These are phyloP conservation scores for Helobdella robusta DNA, from an alignment of 2,888 invertebrate genomes.

Conservation along the genomic window DNA sequence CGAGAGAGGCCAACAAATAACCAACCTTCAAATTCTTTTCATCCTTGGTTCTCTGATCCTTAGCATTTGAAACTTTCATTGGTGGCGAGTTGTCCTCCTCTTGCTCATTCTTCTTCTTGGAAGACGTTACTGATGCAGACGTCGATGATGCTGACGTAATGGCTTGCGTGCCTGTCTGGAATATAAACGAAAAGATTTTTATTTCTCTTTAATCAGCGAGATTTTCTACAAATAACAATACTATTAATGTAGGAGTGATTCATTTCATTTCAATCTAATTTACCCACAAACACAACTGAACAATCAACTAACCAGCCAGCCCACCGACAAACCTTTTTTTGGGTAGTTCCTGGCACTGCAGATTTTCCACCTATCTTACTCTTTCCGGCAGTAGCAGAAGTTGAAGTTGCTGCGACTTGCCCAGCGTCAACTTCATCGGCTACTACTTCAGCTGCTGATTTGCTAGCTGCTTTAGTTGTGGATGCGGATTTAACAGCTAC, in stretches of 20 bases:
- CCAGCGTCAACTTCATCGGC: neutral
- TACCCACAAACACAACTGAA: slow-evolving; percentile 2
- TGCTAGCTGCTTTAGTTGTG: neutral
- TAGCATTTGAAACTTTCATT: slow-evolving; percentile 60
- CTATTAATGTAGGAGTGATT: too few relatives aligned
- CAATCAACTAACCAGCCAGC: too few relatives aligned
- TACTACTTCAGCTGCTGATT: neutral
- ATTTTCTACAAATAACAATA: too few relatives aligned
- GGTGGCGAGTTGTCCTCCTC: slow-evolving; percentile 72
- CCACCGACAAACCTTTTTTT: slow-evolving; percentile 15
- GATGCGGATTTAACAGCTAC: slow-evolving; percentile 5
- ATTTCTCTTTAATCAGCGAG: too few relatives aligned
- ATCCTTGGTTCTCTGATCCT: slow-evolving; percentile 83
- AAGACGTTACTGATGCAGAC: neutral
- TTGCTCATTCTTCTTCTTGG: slow-evolving; percentile 66
- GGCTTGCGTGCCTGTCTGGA: too few relatives aligned
- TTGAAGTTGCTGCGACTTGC: neutral
- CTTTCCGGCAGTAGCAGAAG: neutral
- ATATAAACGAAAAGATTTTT: too few relatives aligned
- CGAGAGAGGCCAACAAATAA: neutral
- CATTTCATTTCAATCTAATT: too few relatives aligned
- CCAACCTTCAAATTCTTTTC: slow-evolving; percentile 75
- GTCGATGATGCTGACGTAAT: too few relatives aligned
- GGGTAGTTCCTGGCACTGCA: neutral
- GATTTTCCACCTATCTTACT: neutral